Conservation (phyloP, 2,113 vertebrate genomes). For the Microcebus tavaratra region DNA sequence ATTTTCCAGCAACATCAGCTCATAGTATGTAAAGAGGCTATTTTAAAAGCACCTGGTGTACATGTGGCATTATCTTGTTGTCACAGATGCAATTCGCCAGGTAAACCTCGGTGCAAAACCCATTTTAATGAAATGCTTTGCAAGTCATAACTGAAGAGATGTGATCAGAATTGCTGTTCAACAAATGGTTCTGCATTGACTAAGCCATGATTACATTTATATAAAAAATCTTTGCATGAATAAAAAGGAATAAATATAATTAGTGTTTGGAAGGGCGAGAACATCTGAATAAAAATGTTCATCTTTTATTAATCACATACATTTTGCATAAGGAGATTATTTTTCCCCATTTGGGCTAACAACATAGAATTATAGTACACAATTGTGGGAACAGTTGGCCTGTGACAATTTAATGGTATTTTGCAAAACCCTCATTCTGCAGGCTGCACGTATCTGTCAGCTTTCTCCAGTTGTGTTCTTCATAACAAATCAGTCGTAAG, state of each 20-base stretch:
- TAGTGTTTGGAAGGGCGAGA: slow-evolving; percentile 1
- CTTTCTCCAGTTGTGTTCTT: neutral
- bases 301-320: slow-evolving; percentile 63
- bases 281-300: slow-evolving; percentile 61
- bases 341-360: slow-evolving; percentile 47
- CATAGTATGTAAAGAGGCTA: neutral
- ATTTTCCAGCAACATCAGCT: neutral
- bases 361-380: slow-evolving; percentile 39
- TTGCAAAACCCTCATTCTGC: slow-evolving; percentile 44
- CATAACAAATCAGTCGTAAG: neutral
- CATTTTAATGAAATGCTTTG: neutral
- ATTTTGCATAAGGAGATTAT: slow-evolving; percentile 73
- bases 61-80: neutral
- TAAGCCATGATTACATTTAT: neutral
- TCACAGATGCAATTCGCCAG: neutral
- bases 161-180: neutral
- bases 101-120: neutral
- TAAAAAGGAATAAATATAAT: slow-evolving; percentile 59
- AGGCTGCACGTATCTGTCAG: neutral
- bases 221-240: neutral
- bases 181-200: neutral
- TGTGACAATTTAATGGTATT: slow-evolving; percentile 14
- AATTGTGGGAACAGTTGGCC: slow-evolving; percentile 37
- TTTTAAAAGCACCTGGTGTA: neutral
- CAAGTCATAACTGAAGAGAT: neutral